A percentile compares a stretch with the other conserved stretches of the same genome.
These are phyloP conservation scores for Isichthys henryi DNA, from an alignment of 2,113 vertebrate species.

Conservation along the genomic window DNA sequence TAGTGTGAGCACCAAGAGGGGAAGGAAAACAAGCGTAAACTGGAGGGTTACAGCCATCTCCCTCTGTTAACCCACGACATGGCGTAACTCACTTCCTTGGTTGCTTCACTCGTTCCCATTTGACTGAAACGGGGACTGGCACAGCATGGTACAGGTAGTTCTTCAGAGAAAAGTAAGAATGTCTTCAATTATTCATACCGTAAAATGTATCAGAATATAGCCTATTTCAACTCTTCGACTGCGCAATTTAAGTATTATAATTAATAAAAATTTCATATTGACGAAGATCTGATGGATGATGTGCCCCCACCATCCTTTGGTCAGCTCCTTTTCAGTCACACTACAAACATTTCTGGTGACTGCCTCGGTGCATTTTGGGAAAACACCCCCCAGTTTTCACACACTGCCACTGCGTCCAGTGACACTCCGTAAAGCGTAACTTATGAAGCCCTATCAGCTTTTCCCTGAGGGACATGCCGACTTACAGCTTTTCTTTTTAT, in stretches of 20 bases:
- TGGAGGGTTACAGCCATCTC: neutral
- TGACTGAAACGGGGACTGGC: neutral
- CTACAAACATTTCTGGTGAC: neutral
- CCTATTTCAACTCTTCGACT: neutral
- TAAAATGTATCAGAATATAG: neutral
- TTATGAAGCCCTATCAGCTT: neutral
- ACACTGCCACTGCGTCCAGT: neutral
- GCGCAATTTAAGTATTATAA: neutral
- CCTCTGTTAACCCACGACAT: neutral
- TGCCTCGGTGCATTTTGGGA: neutral
- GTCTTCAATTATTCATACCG: neutral
- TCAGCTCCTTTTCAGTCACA: neutral
- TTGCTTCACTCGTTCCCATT: neutral
- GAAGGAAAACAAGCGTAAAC: neutral
- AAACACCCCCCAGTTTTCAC: neutral
- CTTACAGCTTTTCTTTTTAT: neutral
- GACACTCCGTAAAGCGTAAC: neutral
- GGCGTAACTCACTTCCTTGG: neutral
- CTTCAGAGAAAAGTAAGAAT: neutral
- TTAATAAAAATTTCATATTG: neutral
- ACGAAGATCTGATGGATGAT: neutral
- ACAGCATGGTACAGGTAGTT: neutral
- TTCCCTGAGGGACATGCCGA: neutral
- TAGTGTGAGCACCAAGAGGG: neutral
- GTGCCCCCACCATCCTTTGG: neutral